Conservation (phyloP, 2,113 vertebrate genomes). For the Theristicus caerulescens region DNA sequence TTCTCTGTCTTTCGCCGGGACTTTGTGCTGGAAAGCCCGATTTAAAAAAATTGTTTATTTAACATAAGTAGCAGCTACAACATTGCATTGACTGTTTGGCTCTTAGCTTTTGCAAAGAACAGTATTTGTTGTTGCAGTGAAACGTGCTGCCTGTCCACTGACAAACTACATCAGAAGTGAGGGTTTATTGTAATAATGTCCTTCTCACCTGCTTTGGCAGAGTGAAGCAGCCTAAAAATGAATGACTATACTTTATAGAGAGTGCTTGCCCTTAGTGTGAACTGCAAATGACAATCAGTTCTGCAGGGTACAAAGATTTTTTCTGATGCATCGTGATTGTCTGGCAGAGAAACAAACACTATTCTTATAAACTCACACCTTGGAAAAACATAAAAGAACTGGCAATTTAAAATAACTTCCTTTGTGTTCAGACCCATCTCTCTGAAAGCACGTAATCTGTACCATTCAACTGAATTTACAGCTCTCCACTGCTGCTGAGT, state of each 20-base stretch:
- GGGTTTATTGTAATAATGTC: accelerated
- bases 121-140: not conserved
- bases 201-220: not conserved
- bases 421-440: not conserved
- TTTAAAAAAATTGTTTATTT: accelerated
- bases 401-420: not conserved
- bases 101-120: not conserved
- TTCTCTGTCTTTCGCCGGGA: not conserved
- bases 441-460: not conserved
- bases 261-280: not conserved
- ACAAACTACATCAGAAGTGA: too few species aligned
- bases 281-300: not conserved
- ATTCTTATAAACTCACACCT: not conserved
- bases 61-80: not conserved
- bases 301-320: not conserved
- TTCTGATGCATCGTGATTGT: not conserved
- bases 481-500: not conserved
- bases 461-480: not conserved
- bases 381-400: not conserved
- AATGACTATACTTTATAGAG: not conserved
- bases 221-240: not conserved
- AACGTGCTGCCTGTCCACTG: not conserved
- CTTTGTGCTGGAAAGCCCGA: not conserved
- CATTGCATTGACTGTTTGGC: not conserved
- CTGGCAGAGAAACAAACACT: not conserved